phyloP scores from a whole-genome alignment of 2,797 vertebrate genomes.

The Limnodromus scolopaceus region DNA sequence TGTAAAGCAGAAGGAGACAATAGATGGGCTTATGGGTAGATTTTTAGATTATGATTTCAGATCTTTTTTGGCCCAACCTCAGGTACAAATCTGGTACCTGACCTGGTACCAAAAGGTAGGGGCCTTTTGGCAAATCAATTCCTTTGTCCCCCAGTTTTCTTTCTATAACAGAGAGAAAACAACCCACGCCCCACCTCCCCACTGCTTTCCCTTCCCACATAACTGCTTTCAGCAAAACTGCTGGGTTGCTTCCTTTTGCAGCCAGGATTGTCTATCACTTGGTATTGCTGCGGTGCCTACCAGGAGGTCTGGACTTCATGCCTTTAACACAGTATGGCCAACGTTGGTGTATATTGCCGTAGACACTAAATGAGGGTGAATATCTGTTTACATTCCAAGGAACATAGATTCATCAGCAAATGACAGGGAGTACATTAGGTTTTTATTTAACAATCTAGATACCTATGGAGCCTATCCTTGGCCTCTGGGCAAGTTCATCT shows the following conservation, averaged over 20 bases:
- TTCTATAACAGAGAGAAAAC: background rate
- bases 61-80: background rate
- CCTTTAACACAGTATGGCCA: background rate
- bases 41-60: background rate
- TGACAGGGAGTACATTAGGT: background rate
- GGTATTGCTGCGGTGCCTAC: background rate
- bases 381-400: background rate
- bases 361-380: background rate
- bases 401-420: background rate
- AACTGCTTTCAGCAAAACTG: background rate
- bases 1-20: background rate
- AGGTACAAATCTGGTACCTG: background rate
- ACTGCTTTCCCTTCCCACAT: background rate
- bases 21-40: background rate
- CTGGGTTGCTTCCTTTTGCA: background rate
- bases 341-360: background rate
- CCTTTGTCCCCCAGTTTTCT: background rate
- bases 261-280: background rate
- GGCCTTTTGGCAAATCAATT: background rate
- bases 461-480: background rate
- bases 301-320: background rate
- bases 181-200: accelerated
- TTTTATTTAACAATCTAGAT: background rate
- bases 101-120: background rate
- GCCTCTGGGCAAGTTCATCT: background rate